phyloP scores from a whole-genome alignment of 2,888 invertebrate species.

The Amblyteles armatorius region DNA sequence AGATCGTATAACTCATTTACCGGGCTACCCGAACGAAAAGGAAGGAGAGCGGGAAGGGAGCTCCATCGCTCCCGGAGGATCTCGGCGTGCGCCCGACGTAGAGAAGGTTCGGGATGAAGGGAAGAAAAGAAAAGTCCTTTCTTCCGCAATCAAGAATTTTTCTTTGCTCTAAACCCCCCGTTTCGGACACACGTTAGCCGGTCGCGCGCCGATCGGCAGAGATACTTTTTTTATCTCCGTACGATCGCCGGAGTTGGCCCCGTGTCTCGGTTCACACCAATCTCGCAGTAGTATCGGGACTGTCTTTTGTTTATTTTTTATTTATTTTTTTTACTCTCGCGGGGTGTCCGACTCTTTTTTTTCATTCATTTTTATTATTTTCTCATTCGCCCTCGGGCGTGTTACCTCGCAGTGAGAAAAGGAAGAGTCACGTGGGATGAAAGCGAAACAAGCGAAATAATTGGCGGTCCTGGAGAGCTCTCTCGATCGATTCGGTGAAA shows the following conservation, averaged over 20 bases:
- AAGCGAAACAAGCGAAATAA: conserved; percentile 74
- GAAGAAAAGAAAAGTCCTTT: conserved; percentile 60
- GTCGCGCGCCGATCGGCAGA: conserved; percentile 40
- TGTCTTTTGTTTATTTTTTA: conserved; percentile 4
- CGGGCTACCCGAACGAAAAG: conserved; percentile 32
- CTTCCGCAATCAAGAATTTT: conserved; percentile 65
- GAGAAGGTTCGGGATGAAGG: conserved; percentile 38
- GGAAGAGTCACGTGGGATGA: conserved; percentile 64
- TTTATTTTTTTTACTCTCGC: conserved; percentile 23
- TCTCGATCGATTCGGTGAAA: conserved; percentile 72
- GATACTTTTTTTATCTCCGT: conserved; percentile 56
- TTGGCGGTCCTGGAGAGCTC: conserved; percentile 64
- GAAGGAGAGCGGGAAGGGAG: background rate
- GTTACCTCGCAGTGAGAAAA: conserved; percentile 21
- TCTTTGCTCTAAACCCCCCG: conserved; percentile 20
- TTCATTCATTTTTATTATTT: conserved; percentile 9
- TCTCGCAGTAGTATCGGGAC: conserved; percentile 45
- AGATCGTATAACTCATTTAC: conserved; percentile 63
- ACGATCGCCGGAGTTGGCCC: conserved; percentile 59
- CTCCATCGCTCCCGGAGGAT: conserved; percentile 52
- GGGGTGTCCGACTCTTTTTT: conserved; percentile 33
- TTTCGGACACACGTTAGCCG: conserved; percentile 31
- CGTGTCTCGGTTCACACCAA: conserved; percentile 53
- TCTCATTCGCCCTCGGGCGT: background rate
- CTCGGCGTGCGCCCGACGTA: conserved; percentile 27